These are phyloP conservation scores for Mesorhabditis spiculigera DNA, from an alignment of 2,888 invertebrate species.

Conservation along the genomic window DNA sequence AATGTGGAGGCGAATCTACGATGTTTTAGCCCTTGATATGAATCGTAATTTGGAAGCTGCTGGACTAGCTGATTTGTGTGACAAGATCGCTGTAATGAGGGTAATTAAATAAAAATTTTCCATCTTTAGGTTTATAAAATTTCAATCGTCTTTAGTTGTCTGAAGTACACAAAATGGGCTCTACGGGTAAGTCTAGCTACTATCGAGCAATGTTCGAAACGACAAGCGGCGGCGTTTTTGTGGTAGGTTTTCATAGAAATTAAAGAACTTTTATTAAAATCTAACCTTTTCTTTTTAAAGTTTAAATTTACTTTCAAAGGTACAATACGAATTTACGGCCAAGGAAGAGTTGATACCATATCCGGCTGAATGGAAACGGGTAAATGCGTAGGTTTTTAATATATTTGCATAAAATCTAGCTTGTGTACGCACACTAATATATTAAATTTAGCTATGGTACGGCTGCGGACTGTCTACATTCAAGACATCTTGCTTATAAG, in stretches of 20 bases:
- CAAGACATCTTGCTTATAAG: not conserved
- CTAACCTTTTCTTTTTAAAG: not conserved
- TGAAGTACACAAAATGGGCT: not conserved
- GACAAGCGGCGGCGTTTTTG: not conserved
- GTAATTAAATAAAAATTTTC: not conserved
- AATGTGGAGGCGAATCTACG: not conserved
- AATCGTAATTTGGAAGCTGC: not conserved
- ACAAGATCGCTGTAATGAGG: not conserved
- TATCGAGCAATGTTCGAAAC: not conserved
- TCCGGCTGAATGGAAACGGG: not conserved
- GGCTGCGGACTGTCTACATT: not conserved
- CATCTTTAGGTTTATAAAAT: not conserved
- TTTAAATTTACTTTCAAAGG: not conserved
- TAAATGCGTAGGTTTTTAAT: not conserved
- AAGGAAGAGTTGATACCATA: not conserved
- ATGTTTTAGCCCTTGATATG: not conserved
- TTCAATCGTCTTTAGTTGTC: not conserved
- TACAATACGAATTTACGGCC: not conserved
- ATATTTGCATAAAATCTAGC: not conserved
- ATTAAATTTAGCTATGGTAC: not conserved
- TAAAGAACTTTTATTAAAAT: not conserved
- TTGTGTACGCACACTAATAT: not conserved
- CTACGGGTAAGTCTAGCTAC: not conserved
- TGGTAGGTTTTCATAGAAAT: not conserved
- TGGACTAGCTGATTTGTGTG: not conserved